These are phyloP conservation scores for Parthenolecanium corni DNA, from an alignment of 2,888 invertebrate species.

Conservation along the genomic window DNA sequence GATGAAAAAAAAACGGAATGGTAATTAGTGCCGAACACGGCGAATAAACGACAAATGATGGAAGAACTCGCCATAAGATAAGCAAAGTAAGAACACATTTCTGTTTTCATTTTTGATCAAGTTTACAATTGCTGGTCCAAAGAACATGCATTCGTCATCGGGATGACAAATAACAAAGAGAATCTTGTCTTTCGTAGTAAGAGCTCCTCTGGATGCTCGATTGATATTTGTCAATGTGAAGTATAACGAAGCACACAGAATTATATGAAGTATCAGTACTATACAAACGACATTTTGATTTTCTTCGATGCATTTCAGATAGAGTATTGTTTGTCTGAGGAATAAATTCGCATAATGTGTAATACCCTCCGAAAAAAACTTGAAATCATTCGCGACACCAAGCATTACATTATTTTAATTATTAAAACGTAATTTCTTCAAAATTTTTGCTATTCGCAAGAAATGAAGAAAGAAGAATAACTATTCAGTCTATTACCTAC, in stretches of 20 bases:
- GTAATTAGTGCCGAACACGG: not conserved
- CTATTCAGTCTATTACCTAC: too few relatives aligned
- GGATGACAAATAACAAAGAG: constrained; percentile 88
- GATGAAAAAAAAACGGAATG: not conserved
- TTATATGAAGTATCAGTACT: not conserved
- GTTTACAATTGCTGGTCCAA: constrained; percentile 75
- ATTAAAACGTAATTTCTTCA: too few relatives aligned
- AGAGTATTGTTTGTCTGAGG: not conserved
- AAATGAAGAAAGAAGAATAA: too few relatives aligned
- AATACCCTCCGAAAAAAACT: too few relatives aligned
- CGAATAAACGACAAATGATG: not conserved
- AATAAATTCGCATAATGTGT: constrained; percentile 5
- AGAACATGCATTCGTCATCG: constrained; percentile 99
- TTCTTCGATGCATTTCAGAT: constrained; percentile 2
- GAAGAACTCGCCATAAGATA: constrained; percentile 59
- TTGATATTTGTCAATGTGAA: not conserved
- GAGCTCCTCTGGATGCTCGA: not conserved
- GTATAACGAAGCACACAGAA: constrained; percentile 7
- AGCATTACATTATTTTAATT: too few relatives aligned
- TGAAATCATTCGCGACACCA: too few relatives aligned
- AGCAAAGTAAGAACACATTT: constrained; percentile 67
- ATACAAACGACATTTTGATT: not conserved
- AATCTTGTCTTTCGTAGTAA: constrained; percentile 41
- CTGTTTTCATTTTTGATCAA: constrained; percentile 51
- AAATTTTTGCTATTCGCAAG: too few relatives aligned